A percentile compares a stretch with the other conserved stretches of the same genome.
These are phyloP conservation scores for Actinernus sp. DNA, from an alignment of 92 coral and sea anemone species.

Conservation along the genomic window DNA sequence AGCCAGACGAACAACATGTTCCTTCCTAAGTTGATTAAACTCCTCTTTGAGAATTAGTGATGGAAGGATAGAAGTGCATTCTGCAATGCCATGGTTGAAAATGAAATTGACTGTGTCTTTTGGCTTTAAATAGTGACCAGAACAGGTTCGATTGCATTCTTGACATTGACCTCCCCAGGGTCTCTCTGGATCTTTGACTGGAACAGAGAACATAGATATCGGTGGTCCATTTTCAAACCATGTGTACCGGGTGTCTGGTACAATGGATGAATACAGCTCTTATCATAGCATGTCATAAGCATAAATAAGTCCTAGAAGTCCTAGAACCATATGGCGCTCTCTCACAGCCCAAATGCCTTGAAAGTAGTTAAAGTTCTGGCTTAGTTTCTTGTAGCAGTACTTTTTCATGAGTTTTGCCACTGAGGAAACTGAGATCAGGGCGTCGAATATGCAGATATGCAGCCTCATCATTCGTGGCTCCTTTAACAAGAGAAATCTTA, in stretches of 20 bases:
- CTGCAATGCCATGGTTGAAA: too few species aligned
- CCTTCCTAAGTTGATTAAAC: too few species aligned
- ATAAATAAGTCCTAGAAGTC: conserved; percentile 23
- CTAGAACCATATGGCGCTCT: conserved; percentile 20
- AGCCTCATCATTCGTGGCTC: too few species aligned
- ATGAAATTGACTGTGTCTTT: too few species aligned
- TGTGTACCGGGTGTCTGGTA: conserved; percentile 33
- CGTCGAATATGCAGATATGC: too few species aligned
- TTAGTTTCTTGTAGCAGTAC: too few species aligned
- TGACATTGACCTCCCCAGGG: conserved; percentile 50
- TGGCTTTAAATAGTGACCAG: conserved; percentile 30
- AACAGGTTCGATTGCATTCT: conserved; percentile 10
- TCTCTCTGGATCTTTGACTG: conserved; percentile 29
- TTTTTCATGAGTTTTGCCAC: too few species aligned
- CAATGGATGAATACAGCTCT: conserved; percentile 30
- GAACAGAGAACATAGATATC: conserved; percentile 26
- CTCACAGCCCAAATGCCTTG: conserved; percentile 20
- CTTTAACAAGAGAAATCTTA: too few species aligned
- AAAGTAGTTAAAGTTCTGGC: conserved; percentile 37
- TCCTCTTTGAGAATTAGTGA: too few species aligned
- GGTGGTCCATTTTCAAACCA: conserved; percentile 53
- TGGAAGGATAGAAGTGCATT: too few species aligned
- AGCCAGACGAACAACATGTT: too few species aligned
- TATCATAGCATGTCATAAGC: conserved; percentile 37
- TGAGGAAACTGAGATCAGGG: too few species aligned